phyloP scores from a whole-genome alignment of 2,113 vertebrate genomes.

The Helogale parvula region DNA sequence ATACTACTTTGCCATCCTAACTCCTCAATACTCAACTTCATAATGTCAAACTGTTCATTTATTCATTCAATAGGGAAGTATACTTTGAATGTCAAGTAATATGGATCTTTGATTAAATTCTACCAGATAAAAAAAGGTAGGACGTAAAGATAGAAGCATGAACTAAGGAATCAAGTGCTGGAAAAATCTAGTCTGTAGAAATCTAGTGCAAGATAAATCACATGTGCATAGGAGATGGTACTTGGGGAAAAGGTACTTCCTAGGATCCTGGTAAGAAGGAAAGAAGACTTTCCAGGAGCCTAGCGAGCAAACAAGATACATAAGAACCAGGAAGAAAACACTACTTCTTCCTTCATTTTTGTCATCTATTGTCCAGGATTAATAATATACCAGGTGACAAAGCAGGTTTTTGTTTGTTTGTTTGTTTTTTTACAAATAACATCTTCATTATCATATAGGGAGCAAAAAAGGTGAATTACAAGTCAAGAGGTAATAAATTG shows the following conservation, averaged over 20 bases:
- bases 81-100: neutral
- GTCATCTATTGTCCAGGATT: neutral
- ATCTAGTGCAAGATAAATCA: neutral
- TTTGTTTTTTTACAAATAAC: neutral
- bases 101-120: neutral
- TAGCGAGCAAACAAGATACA: neutral
- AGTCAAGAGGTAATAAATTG: neutral
- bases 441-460: neutral
- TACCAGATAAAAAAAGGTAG: neutral
- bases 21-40: neutral
- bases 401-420: too few species aligned
- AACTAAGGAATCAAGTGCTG: neutral
- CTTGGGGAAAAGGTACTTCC: neutral
- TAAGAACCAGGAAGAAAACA: neutral
- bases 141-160: neutral
- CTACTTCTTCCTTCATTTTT: neutral
- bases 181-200: neutral
- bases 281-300: neutral
- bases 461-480: neutral
- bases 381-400: neutral
- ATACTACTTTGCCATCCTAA: too few species aligned
- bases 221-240: neutral
- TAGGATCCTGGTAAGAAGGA: neutral
- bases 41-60: neutral
- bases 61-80: neutral